Percentiles rank a stretch among this genome's conserved stretches.
phyloP scores from a whole-genome alignment of 2,888 invertebrate genomes.

The Galerucella nymphaeae region DNA sequence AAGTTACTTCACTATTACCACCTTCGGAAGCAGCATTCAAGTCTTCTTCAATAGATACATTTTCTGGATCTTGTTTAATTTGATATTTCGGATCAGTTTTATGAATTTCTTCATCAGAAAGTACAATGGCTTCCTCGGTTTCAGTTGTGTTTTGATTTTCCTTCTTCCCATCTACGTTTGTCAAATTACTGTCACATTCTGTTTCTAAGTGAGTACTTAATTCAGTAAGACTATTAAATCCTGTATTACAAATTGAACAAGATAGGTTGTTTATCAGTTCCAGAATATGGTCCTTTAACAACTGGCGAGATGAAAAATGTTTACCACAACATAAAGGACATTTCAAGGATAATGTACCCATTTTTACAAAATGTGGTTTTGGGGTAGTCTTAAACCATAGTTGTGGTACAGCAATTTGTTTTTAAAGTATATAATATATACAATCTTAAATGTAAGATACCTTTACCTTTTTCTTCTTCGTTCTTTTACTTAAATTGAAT shows the following conservation, averaged over 20 bases:
- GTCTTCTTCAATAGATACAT: slow-evolving; percentile 37
- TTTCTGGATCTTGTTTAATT: slow-evolving; percentile 21
- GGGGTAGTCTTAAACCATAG: neutral
- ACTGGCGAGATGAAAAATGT: slow-evolving; percentile 69
- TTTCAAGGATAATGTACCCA: slow-evolving; percentile 68
- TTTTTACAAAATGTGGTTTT: slow-evolving; percentile 48
- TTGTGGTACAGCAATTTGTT: neutral
- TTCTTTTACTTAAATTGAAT: neutral
- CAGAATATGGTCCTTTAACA: slow-evolving; percentile 67
- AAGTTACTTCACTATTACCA: slow-evolving; percentile 63
- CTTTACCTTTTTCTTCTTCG: slow-evolving; percentile 14
- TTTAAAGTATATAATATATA: neutral
- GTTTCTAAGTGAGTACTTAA: slow-evolving; percentile 71
- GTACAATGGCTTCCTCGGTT: neutral
- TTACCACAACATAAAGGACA: slow-evolving; percentile 77
- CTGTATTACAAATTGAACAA: slow-evolving; percentile 71
- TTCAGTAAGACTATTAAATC: slow-evolving; percentile 68
- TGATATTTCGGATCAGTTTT: slow-evolving; percentile 50
- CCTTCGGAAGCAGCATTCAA: slow-evolving; percentile 33
- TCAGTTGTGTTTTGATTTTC: slow-evolving; percentile 14
- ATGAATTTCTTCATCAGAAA: slow-evolving; percentile 39
- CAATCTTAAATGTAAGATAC: neutral
- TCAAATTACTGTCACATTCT: slow-evolving; percentile 48
- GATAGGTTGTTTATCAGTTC: slow-evolving; percentile 70
- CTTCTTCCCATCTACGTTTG: slow-evolving; percentile 21